These are phyloP conservation scores for Strix occidentalis DNA, from an alignment of 2,797 vertebrate species.

Conservation along the genomic window DNA sequence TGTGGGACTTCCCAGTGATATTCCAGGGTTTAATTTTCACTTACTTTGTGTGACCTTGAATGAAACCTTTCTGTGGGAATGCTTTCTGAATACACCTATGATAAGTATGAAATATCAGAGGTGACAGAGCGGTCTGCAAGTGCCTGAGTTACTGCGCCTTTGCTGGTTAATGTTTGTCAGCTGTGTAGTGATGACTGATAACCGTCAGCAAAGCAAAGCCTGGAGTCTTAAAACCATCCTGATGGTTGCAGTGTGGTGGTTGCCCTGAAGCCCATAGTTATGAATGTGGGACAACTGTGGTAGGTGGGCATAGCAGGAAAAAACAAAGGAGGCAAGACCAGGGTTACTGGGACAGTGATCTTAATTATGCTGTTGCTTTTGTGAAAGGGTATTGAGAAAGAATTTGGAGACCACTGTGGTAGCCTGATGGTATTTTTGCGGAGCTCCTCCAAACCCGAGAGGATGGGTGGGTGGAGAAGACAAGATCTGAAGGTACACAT, in stretches of 20 bases:
- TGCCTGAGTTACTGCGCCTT: fast-evolving
- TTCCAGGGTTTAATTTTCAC: not conserved
- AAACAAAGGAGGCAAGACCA: fast-evolving
- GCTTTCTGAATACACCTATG: not conserved
- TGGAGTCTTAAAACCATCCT: not conserved
- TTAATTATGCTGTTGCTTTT: not conserved
- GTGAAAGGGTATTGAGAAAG: not conserved
- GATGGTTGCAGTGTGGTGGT: not conserved
- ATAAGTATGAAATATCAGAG: not conserved
- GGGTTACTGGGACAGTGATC: not conserved
- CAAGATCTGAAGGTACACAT: not conserved
- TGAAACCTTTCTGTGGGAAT: not conserved
- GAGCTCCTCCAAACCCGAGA: not conserved
- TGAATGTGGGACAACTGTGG: not conserved
- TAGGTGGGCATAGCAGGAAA: not conserved
- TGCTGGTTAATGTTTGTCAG: not conserved
- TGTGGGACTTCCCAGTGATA: not conserved
- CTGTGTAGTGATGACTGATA: not conserved
- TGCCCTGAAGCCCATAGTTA: not conserved
- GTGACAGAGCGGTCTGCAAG: not conserved
- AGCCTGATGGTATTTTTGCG: not conserved
- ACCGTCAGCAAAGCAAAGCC: not conserved
- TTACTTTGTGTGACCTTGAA: not conserved
- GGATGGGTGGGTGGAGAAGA: not conserved
- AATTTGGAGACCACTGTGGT: not conserved